A percentile compares a stretch with the other conserved stretches of the same genome.
Conservation (phyloP, 1,140 invertebrate species). For the Solen grandis region DNA sequence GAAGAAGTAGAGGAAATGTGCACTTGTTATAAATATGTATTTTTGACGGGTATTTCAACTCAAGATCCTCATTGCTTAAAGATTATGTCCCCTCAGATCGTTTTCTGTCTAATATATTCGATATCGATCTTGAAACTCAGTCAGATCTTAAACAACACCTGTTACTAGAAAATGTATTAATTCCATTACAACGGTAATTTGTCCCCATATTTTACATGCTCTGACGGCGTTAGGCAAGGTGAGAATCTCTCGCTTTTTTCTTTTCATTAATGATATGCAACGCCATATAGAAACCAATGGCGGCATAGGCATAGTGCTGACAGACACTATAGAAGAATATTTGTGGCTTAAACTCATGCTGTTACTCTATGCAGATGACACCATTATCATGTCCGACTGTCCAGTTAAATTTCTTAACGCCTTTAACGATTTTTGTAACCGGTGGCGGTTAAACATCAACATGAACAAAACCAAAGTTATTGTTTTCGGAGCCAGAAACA, state of each 20-base stretch:
- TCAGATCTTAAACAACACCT: background rate
- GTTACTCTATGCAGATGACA: conserved; percentile 49
- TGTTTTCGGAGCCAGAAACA: conserved; percentile 19
- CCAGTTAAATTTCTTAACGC: background rate
- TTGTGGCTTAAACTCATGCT: conserved; percentile 18
- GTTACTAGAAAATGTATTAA: background rate
- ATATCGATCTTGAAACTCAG: background rate
- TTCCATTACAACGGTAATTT: conserved; percentile 22
- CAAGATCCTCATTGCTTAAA: background rate
- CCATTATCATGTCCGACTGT: conserved; percentile 21
- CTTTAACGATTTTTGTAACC: conserved; percentile 31
- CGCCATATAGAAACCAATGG: background rate
- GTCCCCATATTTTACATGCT: conserved; percentile 15
- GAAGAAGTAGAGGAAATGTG: no score
- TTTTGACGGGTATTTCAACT: background rate
- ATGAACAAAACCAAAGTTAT: conserved; percentile 42
- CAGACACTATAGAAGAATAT: background rate
- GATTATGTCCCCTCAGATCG: conserved; percentile 6
- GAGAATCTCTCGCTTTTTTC: conserved; percentile 35
- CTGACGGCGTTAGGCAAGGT: conserved; percentile 40
- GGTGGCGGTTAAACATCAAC: conserved; percentile 49
- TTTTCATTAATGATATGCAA: conserved; percentile 28
- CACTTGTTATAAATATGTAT: no score
- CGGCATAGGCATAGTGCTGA: background rate
- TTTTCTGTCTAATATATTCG: conserved; percentile 4